These are phyloP conservation scores for Eristalis intricaria DNA, from an alignment of 2,888 invertebrate genomes.

Conservation along the genomic window DNA sequence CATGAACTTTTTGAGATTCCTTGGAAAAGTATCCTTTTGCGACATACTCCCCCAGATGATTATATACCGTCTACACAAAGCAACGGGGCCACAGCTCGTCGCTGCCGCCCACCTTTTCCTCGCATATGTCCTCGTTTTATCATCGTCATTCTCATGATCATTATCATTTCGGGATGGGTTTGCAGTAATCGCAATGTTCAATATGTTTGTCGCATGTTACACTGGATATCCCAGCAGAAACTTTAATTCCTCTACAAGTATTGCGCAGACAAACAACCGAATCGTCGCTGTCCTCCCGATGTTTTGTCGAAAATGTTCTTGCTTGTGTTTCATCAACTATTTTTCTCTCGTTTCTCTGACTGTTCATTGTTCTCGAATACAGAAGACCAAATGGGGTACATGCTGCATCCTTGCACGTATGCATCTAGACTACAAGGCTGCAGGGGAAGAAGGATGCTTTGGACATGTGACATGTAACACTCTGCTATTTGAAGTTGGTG, in stretches of 20 bases:
- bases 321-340: slow-evolving; percentile 7
- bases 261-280: slow-evolving; percentile 16
- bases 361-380: slow-evolving; percentile 7
- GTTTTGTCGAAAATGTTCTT: slow-evolving; percentile 35
- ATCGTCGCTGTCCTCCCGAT: slow-evolving; percentile 36
- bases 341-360: slow-evolving; percentile 10
- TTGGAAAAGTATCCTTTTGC: slow-evolving; percentile 47
- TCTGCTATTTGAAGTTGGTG: slow-evolving; percentile 15
- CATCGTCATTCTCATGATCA: slow-evolving; percentile 25
- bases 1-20: slow-evolving; percentile 50
- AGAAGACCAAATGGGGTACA: slow-evolving; percentile 12
- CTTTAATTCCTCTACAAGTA: slow-evolving; percentile 27
- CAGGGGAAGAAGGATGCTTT: neutral
- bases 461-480: slow-evolving; percentile 4
- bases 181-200: slow-evolving; percentile 45
- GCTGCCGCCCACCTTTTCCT: neutral
- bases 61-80: neutral
- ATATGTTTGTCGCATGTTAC: slow-evolving; percentile 31
- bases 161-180: slow-evolving; percentile 10
- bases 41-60: slow-evolving; percentile 30
- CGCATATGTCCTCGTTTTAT: neutral
- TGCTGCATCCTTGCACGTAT: slow-evolving; percentile 6
- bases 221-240: neutral
- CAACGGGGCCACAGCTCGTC: slow-evolving; percentile 16
- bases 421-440: neutral